Conservation (phyloP, 2,888 invertebrate species). For the Eupithecia vulgata region DNA sequence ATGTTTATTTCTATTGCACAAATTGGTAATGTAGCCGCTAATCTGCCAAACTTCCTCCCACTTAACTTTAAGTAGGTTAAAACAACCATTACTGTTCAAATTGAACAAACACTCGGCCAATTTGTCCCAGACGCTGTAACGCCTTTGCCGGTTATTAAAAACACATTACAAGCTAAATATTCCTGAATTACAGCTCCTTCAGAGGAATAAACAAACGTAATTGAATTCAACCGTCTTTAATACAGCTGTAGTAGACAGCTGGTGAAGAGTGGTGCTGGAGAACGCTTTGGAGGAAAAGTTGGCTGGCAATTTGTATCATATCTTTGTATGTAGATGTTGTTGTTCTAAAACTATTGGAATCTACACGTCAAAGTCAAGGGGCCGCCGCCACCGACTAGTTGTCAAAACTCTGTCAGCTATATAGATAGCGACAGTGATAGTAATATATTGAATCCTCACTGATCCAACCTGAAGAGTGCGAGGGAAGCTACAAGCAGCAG, state of each 20-base stretch:
- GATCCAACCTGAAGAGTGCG: too few species aligned
- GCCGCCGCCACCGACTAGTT: too few species aligned
- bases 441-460: too few species aligned
- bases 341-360: too few species aligned
- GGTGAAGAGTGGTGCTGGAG: neutral
- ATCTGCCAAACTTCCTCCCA: conserved; percentile 9
- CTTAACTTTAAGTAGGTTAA: conserved; percentile 9
- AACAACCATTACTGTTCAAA: conserved; percentile 4
- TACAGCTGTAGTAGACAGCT: neutral
- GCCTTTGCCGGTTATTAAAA: conserved; percentile 34
- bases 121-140: conserved; percentile 17
- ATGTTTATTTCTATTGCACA: too few species aligned
- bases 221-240: conserved; percentile 42
- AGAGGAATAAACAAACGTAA: conserved; percentile 48
- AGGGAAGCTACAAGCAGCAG: too few species aligned
- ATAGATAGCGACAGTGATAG: too few species aligned
- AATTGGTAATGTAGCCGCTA: neutral
- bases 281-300: neutral
- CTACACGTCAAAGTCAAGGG: too few species aligned
- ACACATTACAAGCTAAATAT: conserved; percentile 33
- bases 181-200: conserved; percentile 36
- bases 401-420: neutral
- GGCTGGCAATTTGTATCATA: neutral
- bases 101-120: conserved; percentile 22
- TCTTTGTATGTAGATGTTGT: too few species aligned